Evolutionary conservation across 2,113 vertebrate species (phyloP).

Genomic region (Formicarius rufipectus): DNA sequence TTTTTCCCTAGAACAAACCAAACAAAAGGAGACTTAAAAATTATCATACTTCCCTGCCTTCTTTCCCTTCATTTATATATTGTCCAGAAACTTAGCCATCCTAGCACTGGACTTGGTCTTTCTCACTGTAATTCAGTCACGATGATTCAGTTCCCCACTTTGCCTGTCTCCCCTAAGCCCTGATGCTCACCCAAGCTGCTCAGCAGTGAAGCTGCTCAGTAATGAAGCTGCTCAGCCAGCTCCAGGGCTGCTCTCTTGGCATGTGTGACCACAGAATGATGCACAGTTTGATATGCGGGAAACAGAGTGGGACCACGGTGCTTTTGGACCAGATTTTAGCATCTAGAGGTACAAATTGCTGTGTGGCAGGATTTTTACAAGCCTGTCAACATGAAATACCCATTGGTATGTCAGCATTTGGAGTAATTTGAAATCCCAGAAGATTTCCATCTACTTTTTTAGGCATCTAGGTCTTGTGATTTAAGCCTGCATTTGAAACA

Average conservation of each 20-base stretch:
- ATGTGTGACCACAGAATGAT: not conserved
- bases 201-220: not conserved
- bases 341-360: not conserved
- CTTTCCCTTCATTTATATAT: not conserved
- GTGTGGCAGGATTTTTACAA: not conserved
- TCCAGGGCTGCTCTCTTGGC: not conserved
- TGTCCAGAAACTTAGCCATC: not conserved
- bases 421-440: not conserved
- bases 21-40: not conserved
- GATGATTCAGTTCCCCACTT: not conserved
- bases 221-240: not conserved
- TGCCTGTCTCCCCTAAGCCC: not conserved
- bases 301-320: not conserved
- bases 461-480: not conserved
- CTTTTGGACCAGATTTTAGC: not conserved
- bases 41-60: not conserved
- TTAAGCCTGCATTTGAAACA: not conserved
- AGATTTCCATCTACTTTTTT: not conserved
- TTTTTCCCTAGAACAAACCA: not conserved
- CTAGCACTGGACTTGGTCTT: not conserved
- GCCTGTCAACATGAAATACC: not conserved
- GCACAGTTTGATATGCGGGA: not conserved
- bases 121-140: not conserved
- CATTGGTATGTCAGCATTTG: not conserved
- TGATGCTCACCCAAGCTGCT: rapidly evolving